Percentiles rank a stretch among this genome's conserved stretches.
Conservation (phyloP, 2,113 vertebrate genomes). For the Myotis lucifugus region DNA sequence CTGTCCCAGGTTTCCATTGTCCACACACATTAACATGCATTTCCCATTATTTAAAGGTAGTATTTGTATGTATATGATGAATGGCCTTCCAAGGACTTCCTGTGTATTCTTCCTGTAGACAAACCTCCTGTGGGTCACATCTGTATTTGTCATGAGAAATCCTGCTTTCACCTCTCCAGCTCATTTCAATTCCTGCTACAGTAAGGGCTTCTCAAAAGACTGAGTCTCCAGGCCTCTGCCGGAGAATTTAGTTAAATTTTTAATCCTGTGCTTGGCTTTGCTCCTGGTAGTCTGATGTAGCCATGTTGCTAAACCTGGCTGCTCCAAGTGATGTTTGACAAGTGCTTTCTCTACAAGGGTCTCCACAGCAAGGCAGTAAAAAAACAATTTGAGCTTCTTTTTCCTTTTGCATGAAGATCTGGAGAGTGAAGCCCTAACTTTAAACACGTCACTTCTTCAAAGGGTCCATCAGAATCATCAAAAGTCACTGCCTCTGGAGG, state of each 20-base stretch:
- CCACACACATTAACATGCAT: constrained; percentile 42
- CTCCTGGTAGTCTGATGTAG: constrained; percentile 24
- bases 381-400: background rate
- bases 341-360: background rate
- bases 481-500: background rate
- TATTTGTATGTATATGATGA: constrained; percentile 62
- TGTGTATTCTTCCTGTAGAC: constrained; percentile 61
- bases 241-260: constrained; percentile 19
- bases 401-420: background rate
- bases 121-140: constrained; percentile 52
- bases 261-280: constrained; percentile 13
- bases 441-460: background rate
- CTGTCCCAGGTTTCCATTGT: background rate
- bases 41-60: constrained; percentile 73
- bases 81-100: constrained; percentile 63
- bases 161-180: constrained; percentile 64
- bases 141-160: constrained; percentile 72
- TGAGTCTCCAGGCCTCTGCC: background rate
- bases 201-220: constrained; percentile 62
- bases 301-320: constrained; percentile 45
- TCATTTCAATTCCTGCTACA: constrained; percentile 65
- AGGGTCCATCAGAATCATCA: background rate
- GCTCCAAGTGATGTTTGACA: background rate
- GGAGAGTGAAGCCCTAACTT: background rate
- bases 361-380: background rate